These are phyloP conservation scores for Drosophila buzzatii DNA, from an alignment of 2,888 invertebrate genomes.

Conservation along the genomic window DNA sequence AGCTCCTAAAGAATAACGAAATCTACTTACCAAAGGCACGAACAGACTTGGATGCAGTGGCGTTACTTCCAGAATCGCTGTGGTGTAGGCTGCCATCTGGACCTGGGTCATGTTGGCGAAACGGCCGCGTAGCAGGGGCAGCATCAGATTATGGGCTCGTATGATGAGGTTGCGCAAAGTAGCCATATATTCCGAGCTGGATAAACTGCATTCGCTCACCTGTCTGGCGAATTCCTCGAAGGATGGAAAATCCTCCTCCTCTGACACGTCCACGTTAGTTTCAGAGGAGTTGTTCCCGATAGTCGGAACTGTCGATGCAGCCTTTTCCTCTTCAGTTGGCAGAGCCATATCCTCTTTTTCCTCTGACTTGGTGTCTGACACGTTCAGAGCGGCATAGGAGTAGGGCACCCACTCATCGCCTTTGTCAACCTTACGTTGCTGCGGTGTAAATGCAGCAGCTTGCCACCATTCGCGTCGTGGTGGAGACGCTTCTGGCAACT, in stretches of 20 bases:
- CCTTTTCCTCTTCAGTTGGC: neutral
- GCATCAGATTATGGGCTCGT: constrained; percentile 60
- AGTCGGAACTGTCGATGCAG: neutral
- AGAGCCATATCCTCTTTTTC: too few relatives aligned
- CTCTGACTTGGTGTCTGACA: neutral
- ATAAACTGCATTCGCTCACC: constrained; percentile 31
- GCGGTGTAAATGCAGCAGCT: constrained; percentile 27
- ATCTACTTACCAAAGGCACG: constrained; percentile 45
- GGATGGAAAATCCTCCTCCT: constrained; percentile 11
- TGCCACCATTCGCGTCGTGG: constrained; percentile 34
- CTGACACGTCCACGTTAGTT: neutral
- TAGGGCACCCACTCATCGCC: constrained; percentile 32
- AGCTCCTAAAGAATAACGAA: neutral
- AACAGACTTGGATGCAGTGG: constrained; percentile 66
- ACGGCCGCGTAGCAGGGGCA: constrained; percentile 52
- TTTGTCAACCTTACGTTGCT: neutral
- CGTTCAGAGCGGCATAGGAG: constrained; percentile 10
- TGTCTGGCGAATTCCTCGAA: constrained; percentile 52
- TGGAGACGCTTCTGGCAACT: neutral
- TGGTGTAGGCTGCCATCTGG: constrained; percentile 62
- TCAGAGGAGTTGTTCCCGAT: too few relatives aligned
- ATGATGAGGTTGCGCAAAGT: constrained; percentile 58
- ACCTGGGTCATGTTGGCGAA: constrained; percentile 50
- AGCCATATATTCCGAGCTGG: constrained; percentile 55
- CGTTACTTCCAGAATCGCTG: constrained; percentile 42